These are phyloP conservation scores for Molossus molossus DNA, from an alignment of 2,797 vertebrate species.

Conservation along the genomic window DNA sequence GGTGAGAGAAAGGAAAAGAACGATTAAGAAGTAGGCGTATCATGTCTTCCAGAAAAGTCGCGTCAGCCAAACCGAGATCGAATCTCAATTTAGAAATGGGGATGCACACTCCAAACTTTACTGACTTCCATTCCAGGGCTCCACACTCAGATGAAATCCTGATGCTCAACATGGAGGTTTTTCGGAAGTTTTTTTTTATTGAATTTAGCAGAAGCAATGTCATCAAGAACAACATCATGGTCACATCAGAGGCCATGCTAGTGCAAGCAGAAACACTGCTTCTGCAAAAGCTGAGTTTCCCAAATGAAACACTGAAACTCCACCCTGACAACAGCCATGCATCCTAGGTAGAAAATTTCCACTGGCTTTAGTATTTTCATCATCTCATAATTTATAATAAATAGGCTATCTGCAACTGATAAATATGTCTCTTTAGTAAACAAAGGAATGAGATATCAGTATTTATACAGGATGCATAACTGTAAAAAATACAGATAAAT, in stretches of 20 bases:
- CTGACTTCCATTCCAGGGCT: slow-evolving; percentile 88
- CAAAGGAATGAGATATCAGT: slow-evolving; percentile 93
- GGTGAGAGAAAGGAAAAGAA: slow-evolving; percentile 86
- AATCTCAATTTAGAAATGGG: slow-evolving; percentile 89
- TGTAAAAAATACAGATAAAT: slow-evolving; percentile 92
- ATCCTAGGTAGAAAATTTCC: slow-evolving; percentile 91
- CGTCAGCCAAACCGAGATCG: slow-evolving; percentile 88
- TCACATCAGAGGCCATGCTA: slow-evolving; percentile 91
- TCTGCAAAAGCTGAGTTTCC: slow-evolving; percentile 88
- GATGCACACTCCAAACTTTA: slow-evolving; percentile 88
- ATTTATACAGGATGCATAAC: slow-evolving; percentile 92
- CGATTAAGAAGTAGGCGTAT: slow-evolving; percentile 86
- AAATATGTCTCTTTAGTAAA: slow-evolving; percentile 93
- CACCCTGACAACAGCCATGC: slow-evolving; percentile 89
- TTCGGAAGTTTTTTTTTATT: slow-evolving; percentile 88
- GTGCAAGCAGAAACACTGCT: slow-evolving; percentile 88
- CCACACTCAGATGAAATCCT: slow-evolving; percentile 88
- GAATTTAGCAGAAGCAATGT: slow-evolving; percentile 91
- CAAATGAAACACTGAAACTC: slow-evolving; percentile 87
- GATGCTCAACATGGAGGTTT: slow-evolving; percentile 88
- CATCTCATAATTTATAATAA: slow-evolving; percentile 93
- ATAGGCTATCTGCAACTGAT: slow-evolving; percentile 92
- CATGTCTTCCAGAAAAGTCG: slow-evolving; percentile 88
- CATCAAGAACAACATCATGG: slow-evolving; percentile 90
- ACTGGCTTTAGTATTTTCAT: slow-evolving; percentile 92